Conservation (phyloP, 2,113 vertebrate genomes). For the Toxotes jaculatrix region DNA sequence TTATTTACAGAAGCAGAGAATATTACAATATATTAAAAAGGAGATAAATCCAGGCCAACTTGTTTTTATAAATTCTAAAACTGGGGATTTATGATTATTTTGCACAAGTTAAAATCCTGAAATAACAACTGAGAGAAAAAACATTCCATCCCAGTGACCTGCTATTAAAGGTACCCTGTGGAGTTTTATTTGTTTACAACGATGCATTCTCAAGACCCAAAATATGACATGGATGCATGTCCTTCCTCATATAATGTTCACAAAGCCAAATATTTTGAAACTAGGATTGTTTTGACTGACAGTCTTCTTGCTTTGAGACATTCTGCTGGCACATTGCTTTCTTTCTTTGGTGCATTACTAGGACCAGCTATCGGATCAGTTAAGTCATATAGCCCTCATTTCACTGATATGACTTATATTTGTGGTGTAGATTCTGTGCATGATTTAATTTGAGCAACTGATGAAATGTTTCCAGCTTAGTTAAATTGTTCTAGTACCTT, state of each 20-base stretch:
- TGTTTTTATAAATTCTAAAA: background rate
- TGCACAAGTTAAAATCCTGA: background rate
- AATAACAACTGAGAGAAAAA: no score
- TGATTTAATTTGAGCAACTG: background rate
- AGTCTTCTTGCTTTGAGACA: background rate
- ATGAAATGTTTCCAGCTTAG: constrained; percentile 4
- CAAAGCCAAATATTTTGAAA: constrained; percentile 25
- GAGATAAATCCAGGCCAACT: background rate
- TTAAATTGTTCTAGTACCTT: background rate
- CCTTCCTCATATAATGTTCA: constrained; percentile 13
- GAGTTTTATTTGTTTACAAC: no score
- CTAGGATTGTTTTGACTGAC: background rate
- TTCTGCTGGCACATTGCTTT: constrained; percentile 1
- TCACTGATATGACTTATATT: background rate
- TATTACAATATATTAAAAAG: constrained; percentile 18
- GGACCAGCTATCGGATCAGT: constrained; percentile 2
- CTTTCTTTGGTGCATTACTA: background rate
- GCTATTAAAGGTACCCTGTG: no score
- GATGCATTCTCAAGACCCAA: background rate
- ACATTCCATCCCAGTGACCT: background rate
- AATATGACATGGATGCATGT: background rate
- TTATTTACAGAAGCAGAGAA: constrained; percentile 11
- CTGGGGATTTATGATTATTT: background rate
- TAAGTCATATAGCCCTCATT: background rate
- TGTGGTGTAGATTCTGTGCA: background rate